These are phyloP conservation scores for Coenobita brevimanus DNA, from an alignment of 1,140 invertebrate species.

Conservation along the genomic window DNA sequence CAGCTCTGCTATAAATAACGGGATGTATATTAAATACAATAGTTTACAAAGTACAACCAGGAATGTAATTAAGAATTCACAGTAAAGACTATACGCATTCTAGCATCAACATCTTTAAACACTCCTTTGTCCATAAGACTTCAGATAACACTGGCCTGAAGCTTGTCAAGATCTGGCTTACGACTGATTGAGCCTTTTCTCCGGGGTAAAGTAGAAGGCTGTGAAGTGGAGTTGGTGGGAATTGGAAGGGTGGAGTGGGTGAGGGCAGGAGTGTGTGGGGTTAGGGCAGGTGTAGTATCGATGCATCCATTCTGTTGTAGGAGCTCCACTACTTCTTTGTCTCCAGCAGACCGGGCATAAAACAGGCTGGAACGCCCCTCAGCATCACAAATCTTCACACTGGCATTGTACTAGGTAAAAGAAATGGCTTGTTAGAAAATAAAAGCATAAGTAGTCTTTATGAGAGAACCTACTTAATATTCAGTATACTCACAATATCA, in stretches of 20 bases:
- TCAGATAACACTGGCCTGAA: constrained; percentile 76
- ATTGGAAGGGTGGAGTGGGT: constrained; percentile 19
- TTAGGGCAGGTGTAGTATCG: constrained; percentile 70
- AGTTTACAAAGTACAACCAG: too few species aligned
- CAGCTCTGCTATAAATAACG: too few species aligned
- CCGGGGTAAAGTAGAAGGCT: constrained; percentile 71
- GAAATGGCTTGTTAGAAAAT: too few species aligned
- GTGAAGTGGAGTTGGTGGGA: constrained; percentile 30
- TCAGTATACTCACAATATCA: too few species aligned
- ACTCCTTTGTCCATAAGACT: neutral
- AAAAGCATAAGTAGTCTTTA: too few species aligned
- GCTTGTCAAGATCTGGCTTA: constrained; percentile 75
- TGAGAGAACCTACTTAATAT: too few species aligned
- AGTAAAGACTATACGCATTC: too few species aligned
- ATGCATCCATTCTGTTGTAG: constrained; percentile 76
- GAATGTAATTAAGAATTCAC: too few species aligned
- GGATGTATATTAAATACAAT: too few species aligned
- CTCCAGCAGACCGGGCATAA: constrained; percentile 82
- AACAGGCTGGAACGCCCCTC: constrained; percentile 87
- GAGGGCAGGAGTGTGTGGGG: constrained; percentile 42
- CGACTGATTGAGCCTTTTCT: constrained; percentile 72
- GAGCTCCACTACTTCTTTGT: constrained; percentile 75
- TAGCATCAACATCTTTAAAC: too few species aligned
- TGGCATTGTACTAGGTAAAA: constrained; percentile 84
- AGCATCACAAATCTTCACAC: constrained; percentile 86